phyloP scores from a whole-genome alignment of 1,140 invertebrate species.

The Pseudomyrmex sp. region DNA sequence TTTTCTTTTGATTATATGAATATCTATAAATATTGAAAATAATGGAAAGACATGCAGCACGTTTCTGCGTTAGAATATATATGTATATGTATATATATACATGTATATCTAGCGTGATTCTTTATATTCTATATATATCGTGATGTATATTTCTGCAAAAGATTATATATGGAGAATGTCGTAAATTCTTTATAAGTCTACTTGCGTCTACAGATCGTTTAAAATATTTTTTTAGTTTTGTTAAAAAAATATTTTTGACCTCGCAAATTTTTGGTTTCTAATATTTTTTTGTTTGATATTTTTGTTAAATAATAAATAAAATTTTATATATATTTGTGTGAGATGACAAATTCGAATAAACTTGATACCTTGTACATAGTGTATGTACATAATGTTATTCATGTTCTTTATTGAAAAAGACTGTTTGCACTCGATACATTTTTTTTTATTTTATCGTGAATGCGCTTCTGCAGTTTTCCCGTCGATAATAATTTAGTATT shows the following conservation, averaged over 20 bases:
- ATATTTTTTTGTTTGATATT: no score
- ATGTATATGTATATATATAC: neutral
- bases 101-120: no score
- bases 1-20: conserved; percentile 34
- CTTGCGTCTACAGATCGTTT: no score
- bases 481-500: conserved; percentile 46
- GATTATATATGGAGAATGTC: no score
- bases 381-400: neutral
- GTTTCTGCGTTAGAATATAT: neutral
- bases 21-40: conserved; percentile 20
- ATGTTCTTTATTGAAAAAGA: neutral
- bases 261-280: neutral
- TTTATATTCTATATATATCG: no score
- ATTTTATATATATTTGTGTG: neutral
- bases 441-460: conserved; percentile 41
- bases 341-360: neutral
- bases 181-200: no score
- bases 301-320: neutral
- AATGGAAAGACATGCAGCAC: neutral
- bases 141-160: no score
- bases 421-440: neutral
- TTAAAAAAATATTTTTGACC: no score
- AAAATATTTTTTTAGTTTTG: no score
- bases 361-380: neutral
- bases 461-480: conserved; percentile 16